Percentiles rank a stretch among this genome's conserved stretches.
These are phyloP conservation scores for Micromussa lordhowensis DNA, from an alignment of 92 coral and sea anemone species.

Conservation along the genomic window DNA sequence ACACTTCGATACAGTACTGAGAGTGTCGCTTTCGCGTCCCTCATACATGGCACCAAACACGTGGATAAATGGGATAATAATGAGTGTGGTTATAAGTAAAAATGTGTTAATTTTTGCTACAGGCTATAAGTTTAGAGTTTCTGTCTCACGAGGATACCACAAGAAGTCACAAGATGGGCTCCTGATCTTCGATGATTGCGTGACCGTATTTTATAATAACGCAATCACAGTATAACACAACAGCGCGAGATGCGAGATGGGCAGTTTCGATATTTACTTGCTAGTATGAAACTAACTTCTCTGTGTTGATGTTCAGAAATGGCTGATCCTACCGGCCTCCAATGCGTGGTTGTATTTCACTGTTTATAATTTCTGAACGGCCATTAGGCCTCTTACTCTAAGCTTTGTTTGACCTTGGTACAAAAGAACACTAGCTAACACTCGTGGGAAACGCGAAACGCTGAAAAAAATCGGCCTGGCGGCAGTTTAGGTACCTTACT, in stretches of 20 bases:
- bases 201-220: no score
- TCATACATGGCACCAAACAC: no score
- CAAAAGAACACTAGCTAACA: background rate
- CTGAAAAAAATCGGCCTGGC: background rate
- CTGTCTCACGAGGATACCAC: no score
- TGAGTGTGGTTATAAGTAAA: no score
- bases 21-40: no score
- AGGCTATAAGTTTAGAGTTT: no score
- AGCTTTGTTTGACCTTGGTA: background rate
- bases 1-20: no score
- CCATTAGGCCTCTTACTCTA: background rate
- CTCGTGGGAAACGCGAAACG: background rate
- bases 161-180: background rate
- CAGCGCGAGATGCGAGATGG: no score
- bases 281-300: background rate
- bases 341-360: background rate
- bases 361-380: background rate
- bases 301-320: background rate
- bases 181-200: background rate
- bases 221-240: no score
- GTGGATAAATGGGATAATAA: no score
- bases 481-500: background rate
- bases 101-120: no score
- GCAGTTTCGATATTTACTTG: no score
- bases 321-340: background rate